These are phyloP conservation scores for Tribolium castaneum DNA, from an alignment of 1,140 invertebrate species.

Conservation along the genomic window DNA sequence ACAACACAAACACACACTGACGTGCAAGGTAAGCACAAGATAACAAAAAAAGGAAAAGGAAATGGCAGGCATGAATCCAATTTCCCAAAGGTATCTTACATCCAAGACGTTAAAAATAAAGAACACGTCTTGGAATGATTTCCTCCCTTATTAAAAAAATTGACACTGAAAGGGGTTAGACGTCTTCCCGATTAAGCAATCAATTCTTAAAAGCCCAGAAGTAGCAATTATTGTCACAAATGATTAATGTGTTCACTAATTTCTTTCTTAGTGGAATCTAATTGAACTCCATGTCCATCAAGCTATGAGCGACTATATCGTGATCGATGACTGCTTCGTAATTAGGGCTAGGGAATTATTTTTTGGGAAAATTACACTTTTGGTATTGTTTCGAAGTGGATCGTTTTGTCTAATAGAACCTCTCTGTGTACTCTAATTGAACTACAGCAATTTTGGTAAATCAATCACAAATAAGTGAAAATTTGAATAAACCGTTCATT, in stretches of 20 bases:
- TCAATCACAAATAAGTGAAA: too few relatives aligned
- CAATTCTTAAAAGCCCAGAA: conserved; percentile 10
- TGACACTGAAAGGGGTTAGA: neutral
- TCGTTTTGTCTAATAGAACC: neutral
- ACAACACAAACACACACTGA: conserved; percentile 2
- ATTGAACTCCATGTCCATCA: conserved; percentile 15
- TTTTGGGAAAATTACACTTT: neutral
- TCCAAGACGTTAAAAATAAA: conserved; percentile 13
- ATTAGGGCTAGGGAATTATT: neutral
- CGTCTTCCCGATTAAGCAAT: conserved; percentile 5
- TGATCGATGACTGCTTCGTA: neutral
- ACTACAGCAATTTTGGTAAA: too few relatives aligned
- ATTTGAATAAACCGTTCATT: too few relatives aligned
- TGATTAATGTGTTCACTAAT: conserved; percentile 21
- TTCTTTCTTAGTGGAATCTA: conserved; percentile 15
- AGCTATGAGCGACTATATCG: neutral
- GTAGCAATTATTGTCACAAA: conserved; percentile 31
- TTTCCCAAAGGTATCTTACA: conserved; percentile 12
- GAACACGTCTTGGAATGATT: neutral
- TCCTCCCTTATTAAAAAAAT: conserved; percentile 14
- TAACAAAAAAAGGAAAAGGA: conserved; percentile 15
- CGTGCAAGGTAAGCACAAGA: neutral
- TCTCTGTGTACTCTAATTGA: too few relatives aligned
- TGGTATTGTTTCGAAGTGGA: neutral
- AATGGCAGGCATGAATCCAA: neutral